Base-by-base conservation (phyloP, 2,113 vertebrate species). In the Crotalus horridus region DNA sequence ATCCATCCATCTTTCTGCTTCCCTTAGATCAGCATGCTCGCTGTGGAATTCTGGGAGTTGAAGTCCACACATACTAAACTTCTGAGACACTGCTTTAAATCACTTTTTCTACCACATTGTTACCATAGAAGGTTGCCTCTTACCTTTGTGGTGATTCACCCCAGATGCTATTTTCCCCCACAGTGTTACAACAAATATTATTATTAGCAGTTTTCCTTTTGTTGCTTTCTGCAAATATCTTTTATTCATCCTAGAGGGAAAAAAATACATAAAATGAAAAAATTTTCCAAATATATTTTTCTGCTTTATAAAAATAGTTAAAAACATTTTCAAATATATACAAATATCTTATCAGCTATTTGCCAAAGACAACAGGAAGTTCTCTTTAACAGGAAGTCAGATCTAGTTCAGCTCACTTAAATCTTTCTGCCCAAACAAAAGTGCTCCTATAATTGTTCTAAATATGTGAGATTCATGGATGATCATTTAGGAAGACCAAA, bases 71-170 rank as follows among this genome's bases (percentile, higher is more conserved):
- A 74, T 74, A n/a, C 6, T 74, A 74, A 33, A 33, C 6, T 74
- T 4, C n/a, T 33, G 64, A 74, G n/a, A 33, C n/a, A 33, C 64
- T 74, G n/a, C 13, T 74, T 1, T 7, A 2, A 1, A 85, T 7
- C 26, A 3, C 90, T 90, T 56, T 61, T 59, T 8, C 51, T 61
- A 61, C 4, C 53, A 90, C 55, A 92, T 33, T 33, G 26, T 58
- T 24, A 54, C 15, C 89, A 93, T 0, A 93, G 88, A 94, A 24
- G 0, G 85, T 1, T 92, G 93, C 74, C 89, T 74, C 98, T 98
- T 98, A 99, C 99, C 98, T 98, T 98, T 99, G 96, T 98, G 98
- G 93, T 98, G 96, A 94, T 98, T 98, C 95, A 98, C 98, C n/a
- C 98, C 98, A 90, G 97, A 98, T 58, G 95, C 96, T 74, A 98